These are phyloP conservation scores for Dexiosoma caninum DNA, from an alignment of 2,888 invertebrate species.

Conservation along the genomic window DNA sequence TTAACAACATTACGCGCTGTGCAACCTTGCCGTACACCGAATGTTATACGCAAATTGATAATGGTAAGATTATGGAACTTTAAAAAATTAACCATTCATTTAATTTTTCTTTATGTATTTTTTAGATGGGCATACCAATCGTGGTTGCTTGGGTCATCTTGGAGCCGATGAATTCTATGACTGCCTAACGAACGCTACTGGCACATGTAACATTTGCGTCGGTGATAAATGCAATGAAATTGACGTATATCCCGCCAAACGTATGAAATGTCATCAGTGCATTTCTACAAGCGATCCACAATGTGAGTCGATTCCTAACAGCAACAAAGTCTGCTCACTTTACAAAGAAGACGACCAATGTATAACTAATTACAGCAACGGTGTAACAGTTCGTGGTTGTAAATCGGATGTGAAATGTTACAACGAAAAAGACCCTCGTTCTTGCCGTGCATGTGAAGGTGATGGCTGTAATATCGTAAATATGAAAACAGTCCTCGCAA, in stretches of 20 bases:
- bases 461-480: conserved; percentile 71
- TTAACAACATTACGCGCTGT: conserved; percentile 66
- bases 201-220: conserved; percentile 68
- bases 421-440: conserved; percentile 65
- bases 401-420: conserved; percentile 69
- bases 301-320: conserved; percentile 69
- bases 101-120: not conserved
- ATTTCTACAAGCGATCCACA: conserved; percentile 65
- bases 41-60: conserved; percentile 70
- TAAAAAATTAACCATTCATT: not conserved
- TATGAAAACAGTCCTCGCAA: conserved; percentile 64
- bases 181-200: conserved; percentile 67
- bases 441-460: conserved; percentile 69
- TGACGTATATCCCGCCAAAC: conserved; percentile 68
- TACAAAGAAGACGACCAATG: conserved; percentile 69
- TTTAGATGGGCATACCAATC: conserved; percentile 68
- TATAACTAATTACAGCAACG: conserved; percentile 67
- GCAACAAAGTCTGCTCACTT: conserved; percentile 69
- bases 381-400: conserved; percentile 72
- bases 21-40: conserved; percentile 70
- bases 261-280: conserved; percentile 72
- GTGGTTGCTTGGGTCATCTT: conserved; percentile 71
- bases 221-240: conserved; percentile 70
- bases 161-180: conserved; percentile 65
- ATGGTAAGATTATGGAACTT: conserved; percentile 60